These are phyloP conservation scores for Urocolius indicus DNA, from an alignment of 2,113 vertebrate genomes.

Conservation along the genomic window DNA sequence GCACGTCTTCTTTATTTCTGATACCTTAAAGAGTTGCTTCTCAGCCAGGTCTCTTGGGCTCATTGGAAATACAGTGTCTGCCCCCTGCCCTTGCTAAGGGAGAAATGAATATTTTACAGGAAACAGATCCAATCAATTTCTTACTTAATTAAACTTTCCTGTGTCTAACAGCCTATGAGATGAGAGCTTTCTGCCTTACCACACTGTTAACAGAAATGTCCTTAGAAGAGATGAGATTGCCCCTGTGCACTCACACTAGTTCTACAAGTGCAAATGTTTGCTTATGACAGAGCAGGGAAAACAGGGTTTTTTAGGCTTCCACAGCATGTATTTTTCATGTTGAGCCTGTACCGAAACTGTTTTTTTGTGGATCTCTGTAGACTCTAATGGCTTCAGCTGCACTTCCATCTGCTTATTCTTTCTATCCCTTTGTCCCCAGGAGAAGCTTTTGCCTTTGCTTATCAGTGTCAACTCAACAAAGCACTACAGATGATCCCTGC, in stretches of 20 bases:
- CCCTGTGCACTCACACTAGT: background rate
- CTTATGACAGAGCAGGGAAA: background rate
- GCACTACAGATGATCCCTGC: background rate
- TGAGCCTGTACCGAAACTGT: background rate
- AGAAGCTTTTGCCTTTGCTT: background rate
- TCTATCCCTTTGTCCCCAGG: background rate
- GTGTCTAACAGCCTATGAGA: background rate
- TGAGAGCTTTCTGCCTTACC: background rate
- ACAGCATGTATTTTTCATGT: background rate
- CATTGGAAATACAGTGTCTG: background rate
- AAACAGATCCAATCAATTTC: background rate
- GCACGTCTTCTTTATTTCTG: background rate
- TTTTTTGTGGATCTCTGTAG: background rate
- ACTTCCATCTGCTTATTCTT: background rate
- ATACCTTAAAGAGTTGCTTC: background rate
- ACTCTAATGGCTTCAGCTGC: background rate
- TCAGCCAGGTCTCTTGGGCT: background rate
- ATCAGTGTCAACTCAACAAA: background rate
- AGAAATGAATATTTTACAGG: background rate
- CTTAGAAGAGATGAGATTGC: background rate
- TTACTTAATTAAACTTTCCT: background rate
- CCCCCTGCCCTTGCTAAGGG: background rate
- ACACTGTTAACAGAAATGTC: background rate
- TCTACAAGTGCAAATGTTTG: background rate
- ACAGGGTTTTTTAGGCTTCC: background rate